These are phyloP conservation scores for Ganaspis brasiliensis DNA, from an alignment of 2,888 invertebrate genomes.

Conservation along the genomic window DNA sequence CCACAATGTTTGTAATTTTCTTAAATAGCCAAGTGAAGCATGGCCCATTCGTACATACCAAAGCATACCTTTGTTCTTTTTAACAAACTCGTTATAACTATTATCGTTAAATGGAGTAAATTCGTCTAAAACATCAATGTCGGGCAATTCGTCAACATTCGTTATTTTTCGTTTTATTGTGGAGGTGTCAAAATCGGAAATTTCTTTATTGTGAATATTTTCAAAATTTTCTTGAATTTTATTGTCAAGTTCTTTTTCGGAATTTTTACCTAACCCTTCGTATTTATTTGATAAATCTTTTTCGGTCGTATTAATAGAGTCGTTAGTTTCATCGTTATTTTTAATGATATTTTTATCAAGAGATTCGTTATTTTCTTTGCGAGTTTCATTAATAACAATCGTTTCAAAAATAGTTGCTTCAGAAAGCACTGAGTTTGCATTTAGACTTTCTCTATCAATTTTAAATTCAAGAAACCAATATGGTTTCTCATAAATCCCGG, in stretches of 20 bases:
- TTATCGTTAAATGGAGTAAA: not conserved
- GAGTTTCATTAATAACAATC: not conserved
- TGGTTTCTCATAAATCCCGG: not conserved
- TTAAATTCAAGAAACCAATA: constrained; percentile 24
- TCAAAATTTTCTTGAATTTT: not conserved
- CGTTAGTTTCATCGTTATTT: not conserved
- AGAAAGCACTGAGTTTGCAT: not conserved
- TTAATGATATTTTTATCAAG: not conserved
- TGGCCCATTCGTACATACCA: too few relatives aligned
- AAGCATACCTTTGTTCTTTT: too few relatives aligned
- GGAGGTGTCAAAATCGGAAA: not conserved
- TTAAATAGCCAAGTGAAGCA: constrained; percentile 46
- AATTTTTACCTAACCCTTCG: not conserved
- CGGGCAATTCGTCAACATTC: not conserved
- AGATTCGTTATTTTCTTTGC: not conserved
- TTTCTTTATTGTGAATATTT: not conserved
- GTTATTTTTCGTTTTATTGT: not conserved
- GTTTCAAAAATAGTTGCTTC: not conserved
- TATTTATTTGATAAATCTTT: not conserved
- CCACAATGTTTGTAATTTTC: constrained; percentile 31
- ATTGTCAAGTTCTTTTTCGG: not conserved
- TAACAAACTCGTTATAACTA: not conserved
- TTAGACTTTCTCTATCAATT: not conserved
- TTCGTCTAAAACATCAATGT: constrained; percentile 6
- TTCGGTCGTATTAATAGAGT: not conserved